Base-by-base conservation (phyloP, 2,888 invertebrate species). In the Apodemia hepburni region DNA sequence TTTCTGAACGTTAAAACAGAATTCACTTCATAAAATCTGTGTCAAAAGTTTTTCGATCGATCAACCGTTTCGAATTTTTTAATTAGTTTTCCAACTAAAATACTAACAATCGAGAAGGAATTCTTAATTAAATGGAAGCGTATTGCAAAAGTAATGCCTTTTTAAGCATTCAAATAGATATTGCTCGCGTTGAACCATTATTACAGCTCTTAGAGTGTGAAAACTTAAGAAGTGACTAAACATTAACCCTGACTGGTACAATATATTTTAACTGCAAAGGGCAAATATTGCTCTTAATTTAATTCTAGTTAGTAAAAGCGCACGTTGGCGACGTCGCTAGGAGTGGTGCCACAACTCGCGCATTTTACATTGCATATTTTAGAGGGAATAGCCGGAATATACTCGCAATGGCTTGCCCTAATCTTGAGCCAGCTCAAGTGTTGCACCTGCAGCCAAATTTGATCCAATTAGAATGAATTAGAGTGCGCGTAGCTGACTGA, bases 211-310 rank as follows among this genome's bases (percentile, higher is more conserved):
- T 35, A 82, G 84, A 86, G 88, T 84, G 80, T 82, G 81, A 79
- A 79, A 73, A 81, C 83, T 82, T 83, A 85, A 85, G 84, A 84
- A 85, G 84, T 84, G 83, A 38, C 38, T 38, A 80, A 82, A 79
- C 82, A 81, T 83, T 84, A 85, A 84, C 79, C 82, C 76, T 73
- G 76, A 80, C 84, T 85, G 84, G 84, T 85, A 86, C 83, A 86
- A 84, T 89, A 86, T 88, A 85, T 87, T 85, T 84, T 75, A 77
- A 82, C 79, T 73, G 76, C 76, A 78, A 78, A 78, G 85, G 81
- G 87, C 87, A 88, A 91, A 91, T 89, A 90, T 90, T 90, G 88
- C 91, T 88, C 85, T 87, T 84, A 91, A 89, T 90, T 90, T 88
- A 91, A 88, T 85, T 89, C 81, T 80, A 85, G 85, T 88, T 82